These are phyloP conservation scores for Jordanella pulchra DNA, from an alignment of 2,797 vertebrate genomes.

Conservation along the genomic window DNA sequence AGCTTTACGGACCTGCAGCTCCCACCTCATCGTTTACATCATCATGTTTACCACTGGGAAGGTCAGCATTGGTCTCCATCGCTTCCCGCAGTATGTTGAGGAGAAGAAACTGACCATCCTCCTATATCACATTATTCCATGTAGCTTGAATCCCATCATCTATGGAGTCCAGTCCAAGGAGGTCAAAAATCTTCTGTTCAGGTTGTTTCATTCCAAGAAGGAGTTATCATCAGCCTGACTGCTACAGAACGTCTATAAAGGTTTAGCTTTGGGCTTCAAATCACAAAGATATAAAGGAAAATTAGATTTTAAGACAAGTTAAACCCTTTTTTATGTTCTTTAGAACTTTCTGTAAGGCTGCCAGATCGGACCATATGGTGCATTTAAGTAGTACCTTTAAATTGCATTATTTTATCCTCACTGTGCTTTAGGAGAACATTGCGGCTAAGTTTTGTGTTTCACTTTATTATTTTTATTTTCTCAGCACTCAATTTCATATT, in stretches of 20 bases:
- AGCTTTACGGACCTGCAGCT: conserved; percentile 66
- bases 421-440: no score
- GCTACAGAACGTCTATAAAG: not conserved
- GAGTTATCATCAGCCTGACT: not conserved
- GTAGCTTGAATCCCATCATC: conserved; percentile 12
- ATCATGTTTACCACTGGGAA: conserved; percentile 19
- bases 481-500: no score
- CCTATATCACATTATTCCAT: conserved; percentile 1
- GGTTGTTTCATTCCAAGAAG: not conserved
- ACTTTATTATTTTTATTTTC: no score
- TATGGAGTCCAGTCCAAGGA: conserved; percentile 11
- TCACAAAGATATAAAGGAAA: no score
- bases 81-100: conserved; percentile 2
- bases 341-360: no score
- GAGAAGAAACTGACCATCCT: not conserved
- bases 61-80: not conserved
- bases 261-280: no score
- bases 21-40: conserved; percentile 56
- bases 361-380: no score
- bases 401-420: no score
- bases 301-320: no score
- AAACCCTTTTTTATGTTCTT: no score
- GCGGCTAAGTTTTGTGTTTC: no score
- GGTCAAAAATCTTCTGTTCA: not conserved
- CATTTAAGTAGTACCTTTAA: no score